Base-by-base conservation (phyloP, 2,113 vertebrate genomes). In the Entomyzon cyanotis region DNA sequence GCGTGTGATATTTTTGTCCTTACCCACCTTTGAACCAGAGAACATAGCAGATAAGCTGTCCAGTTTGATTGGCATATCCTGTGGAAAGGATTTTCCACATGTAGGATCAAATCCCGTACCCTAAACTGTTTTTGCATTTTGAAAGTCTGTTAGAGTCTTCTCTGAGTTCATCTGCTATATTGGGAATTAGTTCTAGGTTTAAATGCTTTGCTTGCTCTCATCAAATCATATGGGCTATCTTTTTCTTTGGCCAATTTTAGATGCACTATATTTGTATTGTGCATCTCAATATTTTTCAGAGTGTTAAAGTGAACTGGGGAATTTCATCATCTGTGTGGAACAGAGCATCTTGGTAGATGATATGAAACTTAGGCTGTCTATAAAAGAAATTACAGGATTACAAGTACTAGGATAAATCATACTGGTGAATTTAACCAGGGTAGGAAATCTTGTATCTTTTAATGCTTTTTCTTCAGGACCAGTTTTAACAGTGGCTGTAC, bases 11-110 rank as follows among this genome's bases (percentile, higher is more conserved):
- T 93, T 95, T 94, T 92, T 95, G 96, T 97, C 89, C 68, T 87
- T 85, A 82, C 35, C 46, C 87, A 84, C 59, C 84, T 90, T 89
- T 94, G 79, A 77, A 84, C 60, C 21, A 47, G 89, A 92, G 42
- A 47, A 85, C 65, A 73, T 58, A 64, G 41, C 83, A 74, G 94
- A 89, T 90, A 81, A 97, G 64, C 65, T 94, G 90, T 94, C 90
- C 71, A 22, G 56, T 80, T 84, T 94, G 92, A 94, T 52, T 93
- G 94, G 82, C 87, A 75, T 87, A 49, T 90, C 52, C 63, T 28
- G 15, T 86, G 70, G 62, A 89, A 85, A 90, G 68, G 59, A 81
- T 86, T 87, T 93, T 86, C 70, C 52, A 41, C 88, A 69, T 1
- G 0, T 30, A 31, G 76, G 71, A 88, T 88, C 71, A 90, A 74